phyloP scores from a whole-genome alignment of 2,113 vertebrate species.

The Plestiodon gilberti region DNA sequence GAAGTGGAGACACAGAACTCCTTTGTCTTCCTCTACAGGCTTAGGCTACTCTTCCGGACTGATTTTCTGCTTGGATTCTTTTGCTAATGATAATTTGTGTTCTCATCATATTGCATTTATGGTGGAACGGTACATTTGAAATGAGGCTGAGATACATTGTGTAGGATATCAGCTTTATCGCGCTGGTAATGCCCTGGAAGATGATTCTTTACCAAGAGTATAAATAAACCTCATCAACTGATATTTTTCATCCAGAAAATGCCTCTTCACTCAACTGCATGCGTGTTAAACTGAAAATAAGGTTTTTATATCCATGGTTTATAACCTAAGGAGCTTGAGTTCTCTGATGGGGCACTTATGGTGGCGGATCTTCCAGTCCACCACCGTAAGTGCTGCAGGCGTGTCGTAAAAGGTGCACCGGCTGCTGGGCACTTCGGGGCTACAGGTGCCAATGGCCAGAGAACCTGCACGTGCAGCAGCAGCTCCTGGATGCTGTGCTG shows the following conservation, averaged over 20 bases:
- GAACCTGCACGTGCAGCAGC: too few relatives aligned
- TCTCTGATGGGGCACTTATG: not conserved
- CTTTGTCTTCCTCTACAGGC: constrained; percentile 68
- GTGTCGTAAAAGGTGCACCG: too few relatives aligned
- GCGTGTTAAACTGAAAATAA: constrained; percentile 16
- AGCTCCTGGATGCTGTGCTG: too few relatives aligned
- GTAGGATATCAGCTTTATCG: constrained; percentile 36
- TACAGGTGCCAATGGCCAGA: too few relatives aligned
- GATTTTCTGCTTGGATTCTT: constrained; percentile 76
- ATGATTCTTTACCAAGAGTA: constrained; percentile 5
- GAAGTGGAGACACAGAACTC: constrained; percentile 52
- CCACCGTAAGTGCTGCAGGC: too few relatives aligned
- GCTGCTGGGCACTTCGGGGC: too few relatives aligned
- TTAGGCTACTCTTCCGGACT: constrained; percentile 66
- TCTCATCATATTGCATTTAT: constrained; percentile 68
- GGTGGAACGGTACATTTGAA: constrained; percentile 62
- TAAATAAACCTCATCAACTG: not conserved
- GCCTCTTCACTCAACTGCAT: constrained; percentile 52
- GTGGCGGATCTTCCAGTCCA: too few relatives aligned
- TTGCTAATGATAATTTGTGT: constrained; percentile 77
- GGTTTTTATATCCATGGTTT: not conserved
- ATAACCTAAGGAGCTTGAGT: not conserved
- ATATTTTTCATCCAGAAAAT: constrained; percentile 11
- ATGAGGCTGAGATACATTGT: constrained; percentile 41
- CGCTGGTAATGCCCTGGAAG: not conserved